Evolutionary conservation across 2,113 vertebrate genomes (phyloP).

Genomic region (Bubo blakistoni): DNA sequence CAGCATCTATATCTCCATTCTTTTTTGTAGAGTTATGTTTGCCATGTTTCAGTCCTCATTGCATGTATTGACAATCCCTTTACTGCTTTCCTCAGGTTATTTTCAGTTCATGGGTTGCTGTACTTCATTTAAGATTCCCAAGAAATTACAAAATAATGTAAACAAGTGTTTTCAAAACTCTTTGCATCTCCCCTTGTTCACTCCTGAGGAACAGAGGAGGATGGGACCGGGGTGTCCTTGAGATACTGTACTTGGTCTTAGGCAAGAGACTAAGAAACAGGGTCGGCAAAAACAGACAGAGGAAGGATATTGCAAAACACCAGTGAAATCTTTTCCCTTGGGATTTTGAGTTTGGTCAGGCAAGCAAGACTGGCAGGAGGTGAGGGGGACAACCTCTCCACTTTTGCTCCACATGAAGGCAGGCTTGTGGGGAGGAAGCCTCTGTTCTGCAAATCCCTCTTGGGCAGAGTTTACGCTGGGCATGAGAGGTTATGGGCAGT

Average conservation of each 20-base stretch:
- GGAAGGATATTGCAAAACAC: background rate
- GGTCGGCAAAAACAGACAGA: background rate
- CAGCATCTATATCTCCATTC: background rate
- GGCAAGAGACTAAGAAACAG: background rate
- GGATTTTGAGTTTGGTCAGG: background rate
- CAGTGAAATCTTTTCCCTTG: background rate
- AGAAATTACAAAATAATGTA: background rate
- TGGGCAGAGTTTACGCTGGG: background rate
- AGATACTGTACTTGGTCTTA: background rate
- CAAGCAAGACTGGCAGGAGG: background rate
- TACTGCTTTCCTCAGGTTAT: background rate
- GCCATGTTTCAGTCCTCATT: background rate
- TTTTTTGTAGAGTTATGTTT: background rate
- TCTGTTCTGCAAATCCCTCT: background rate
- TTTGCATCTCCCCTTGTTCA: background rate
- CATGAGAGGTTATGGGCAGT: rapidly evolving
- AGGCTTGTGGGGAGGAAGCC: background rate
- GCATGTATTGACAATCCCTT: background rate
- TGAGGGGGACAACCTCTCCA: background rate
- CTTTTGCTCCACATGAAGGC: background rate
- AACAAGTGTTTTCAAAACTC: background rate
- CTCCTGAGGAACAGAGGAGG: background rate
- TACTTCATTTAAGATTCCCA: background rate
- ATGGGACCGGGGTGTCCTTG: background rate
- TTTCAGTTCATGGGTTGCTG: background rate